Evolutionary conservation across 2,113 vertebrate species (phyloP).

Genomic region (Melanotaenia duboulayi): DNA sequence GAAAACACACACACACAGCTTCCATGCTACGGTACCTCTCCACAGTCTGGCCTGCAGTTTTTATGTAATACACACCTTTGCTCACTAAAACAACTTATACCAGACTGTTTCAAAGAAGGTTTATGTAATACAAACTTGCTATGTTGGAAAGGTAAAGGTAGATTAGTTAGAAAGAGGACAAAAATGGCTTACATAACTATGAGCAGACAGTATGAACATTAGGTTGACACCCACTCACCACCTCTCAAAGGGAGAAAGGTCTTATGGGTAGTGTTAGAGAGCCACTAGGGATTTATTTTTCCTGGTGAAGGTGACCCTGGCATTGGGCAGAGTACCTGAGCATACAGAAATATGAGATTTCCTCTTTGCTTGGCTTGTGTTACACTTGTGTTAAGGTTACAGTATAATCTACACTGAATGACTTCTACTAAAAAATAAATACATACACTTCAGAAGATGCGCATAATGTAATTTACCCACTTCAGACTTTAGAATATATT

Average conservation of each 20-base stretch:
- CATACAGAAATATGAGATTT: slow-evolving; percentile 79
- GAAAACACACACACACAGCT: slow-evolving; percentile 6
- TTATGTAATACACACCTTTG: slow-evolving; percentile 76
- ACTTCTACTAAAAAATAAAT: slow-evolving; percentile 4
- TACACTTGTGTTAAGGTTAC: slow-evolving; percentile 72
- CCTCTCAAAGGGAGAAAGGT: slow-evolving; percentile 72
- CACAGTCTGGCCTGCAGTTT: slow-evolving; percentile 64
- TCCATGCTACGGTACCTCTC: slow-evolving; percentile 57
- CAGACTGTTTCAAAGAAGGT: slow-evolving; percentile 61
- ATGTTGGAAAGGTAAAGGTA: slow-evolving; percentile 71
- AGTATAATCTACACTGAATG: slow-evolving; percentile 43
- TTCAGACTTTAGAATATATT: background rate
- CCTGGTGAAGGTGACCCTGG: slow-evolving; percentile 78
- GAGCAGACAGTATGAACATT: slow-evolving; percentile 81
- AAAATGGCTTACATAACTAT: slow-evolving; percentile 75
- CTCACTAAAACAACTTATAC: slow-evolving; percentile 55
- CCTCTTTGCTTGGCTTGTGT: slow-evolving; percentile 67
- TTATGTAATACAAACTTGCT: slow-evolving; percentile 74
- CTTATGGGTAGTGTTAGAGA: slow-evolving; percentile 73
- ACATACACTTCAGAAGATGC: background rate
- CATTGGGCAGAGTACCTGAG: slow-evolving; percentile 76
- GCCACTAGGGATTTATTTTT: slow-evolving; percentile 73
- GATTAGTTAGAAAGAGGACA: slow-evolving; percentile 72
- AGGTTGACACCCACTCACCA: slow-evolving; percentile 76
- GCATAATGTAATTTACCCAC: background rate